Percentiles rank a stretch among this genome's conserved stretches.
Conservation (phyloP, 1,140 invertebrate species). For the Limonius californicus region DNA sequence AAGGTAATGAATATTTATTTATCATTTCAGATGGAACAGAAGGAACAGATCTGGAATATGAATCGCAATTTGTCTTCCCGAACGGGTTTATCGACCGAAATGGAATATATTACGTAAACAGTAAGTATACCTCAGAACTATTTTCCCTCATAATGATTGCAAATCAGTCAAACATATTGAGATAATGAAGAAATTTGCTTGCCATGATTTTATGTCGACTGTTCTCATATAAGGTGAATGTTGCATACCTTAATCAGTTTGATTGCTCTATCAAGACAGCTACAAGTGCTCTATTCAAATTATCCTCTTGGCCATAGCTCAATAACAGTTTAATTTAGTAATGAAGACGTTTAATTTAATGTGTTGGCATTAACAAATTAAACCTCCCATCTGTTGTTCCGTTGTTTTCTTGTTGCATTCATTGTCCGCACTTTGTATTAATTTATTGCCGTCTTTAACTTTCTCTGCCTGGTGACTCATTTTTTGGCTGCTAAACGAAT, state of each 20-base stretch:
- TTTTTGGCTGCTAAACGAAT: no score
- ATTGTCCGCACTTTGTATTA: neutral
- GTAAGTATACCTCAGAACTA: no score
- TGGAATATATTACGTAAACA: constrained; percentile 49
- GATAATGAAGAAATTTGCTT: no score
- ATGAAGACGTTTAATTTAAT: constrained; percentile 1
- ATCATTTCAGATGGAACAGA: constrained; percentile 28
- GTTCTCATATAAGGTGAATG: no score
- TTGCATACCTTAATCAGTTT: no score
- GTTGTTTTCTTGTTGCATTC: neutral
- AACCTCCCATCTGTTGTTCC: neutral
- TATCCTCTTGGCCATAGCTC: neutral
- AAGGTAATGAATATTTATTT: no score
- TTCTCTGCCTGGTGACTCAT: constrained; percentile 9
- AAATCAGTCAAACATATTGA: no score
- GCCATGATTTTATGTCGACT: no score
- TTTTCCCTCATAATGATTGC: no score
- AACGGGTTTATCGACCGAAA: constrained; percentile 47
- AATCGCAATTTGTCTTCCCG: constrained; percentile 46
- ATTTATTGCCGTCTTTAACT: neutral
- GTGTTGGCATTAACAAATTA: constrained; percentile 1
- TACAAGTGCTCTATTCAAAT: no score
- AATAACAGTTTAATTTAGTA: neutral
- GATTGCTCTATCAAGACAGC: no score
- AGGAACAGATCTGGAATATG: constrained; percentile 44